Evolutionary conservation across 2,113 vertebrate genomes (phyloP).

Genomic region (Muntiacus reevesi): DNA sequence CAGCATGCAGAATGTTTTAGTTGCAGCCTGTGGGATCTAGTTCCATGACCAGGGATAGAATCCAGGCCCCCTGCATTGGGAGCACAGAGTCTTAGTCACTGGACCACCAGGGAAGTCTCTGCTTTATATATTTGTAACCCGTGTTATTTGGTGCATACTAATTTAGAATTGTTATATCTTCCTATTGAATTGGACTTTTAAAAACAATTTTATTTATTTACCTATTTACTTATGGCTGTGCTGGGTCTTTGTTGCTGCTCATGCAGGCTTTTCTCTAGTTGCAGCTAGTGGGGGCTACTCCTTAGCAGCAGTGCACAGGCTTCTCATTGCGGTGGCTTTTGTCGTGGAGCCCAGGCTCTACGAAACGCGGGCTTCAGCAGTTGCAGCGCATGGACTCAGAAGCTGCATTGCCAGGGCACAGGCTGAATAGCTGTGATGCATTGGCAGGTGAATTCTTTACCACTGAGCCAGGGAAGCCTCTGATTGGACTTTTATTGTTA

Average conservation of each 20-base stretch:
- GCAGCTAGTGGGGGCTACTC: neutral
- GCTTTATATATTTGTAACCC: neutral
- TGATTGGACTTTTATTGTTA: neutral
- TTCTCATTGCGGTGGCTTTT: neutral
- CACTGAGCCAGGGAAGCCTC: neutral
- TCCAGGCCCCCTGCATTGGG: neutral
- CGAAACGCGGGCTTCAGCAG: neutral
- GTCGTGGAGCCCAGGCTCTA: neutral
- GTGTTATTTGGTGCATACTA: neutral
- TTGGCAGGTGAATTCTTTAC: neutral
- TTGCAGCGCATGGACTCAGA: neutral
- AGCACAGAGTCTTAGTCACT: neutral
- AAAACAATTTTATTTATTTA: neutral
- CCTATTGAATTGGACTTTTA: neutral
- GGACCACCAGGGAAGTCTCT: neutral
- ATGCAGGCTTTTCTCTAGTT: neutral
- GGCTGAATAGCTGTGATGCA: neutral
- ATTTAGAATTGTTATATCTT: neutral
- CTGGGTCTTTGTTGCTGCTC: neutral
- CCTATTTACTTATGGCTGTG: neutral
- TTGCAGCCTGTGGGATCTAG: neutral
- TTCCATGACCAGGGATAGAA: neutral
- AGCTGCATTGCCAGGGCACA: neutral
- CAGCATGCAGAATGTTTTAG: neutral
- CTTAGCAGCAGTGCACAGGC: neutral